Evolutionary conservation across 2,113 vertebrate species (phyloP).

Genomic region (Peromyscus maniculatus): DNA sequence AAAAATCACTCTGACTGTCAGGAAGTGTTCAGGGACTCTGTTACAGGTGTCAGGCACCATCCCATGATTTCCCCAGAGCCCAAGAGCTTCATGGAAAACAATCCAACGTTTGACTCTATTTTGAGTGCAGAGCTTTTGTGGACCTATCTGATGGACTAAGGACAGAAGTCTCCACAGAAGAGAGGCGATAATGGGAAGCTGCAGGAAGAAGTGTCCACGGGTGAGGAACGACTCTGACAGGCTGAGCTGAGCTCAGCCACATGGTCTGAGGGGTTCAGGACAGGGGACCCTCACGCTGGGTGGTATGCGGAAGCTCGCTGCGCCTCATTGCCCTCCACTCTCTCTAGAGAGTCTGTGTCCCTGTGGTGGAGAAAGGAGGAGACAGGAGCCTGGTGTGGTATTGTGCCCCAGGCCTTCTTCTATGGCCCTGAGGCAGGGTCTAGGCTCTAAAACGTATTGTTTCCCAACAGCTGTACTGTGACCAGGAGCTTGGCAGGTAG

Average conservation of each 20-base stretch:
- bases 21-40: not conserved
- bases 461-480: not conserved
- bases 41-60: conserved; percentile 58
- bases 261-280: not conserved
- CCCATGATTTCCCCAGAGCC: conserved; percentile 63
- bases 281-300: not conserved
- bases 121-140: conserved; percentile 48
- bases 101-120: not conserved
- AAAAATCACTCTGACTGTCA: conserved; percentile 58
- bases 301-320: not conserved
- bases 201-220: not conserved
- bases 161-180: not conserved
- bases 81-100: conserved; percentile 28
- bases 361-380: not conserved
- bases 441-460: not conserved
- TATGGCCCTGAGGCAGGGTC: not conserved
- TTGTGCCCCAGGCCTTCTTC: accelerated
- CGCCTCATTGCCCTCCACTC: not conserved
- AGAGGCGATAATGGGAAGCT: not conserved
- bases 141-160: conserved; percentile 1
- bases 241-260: not conserved
- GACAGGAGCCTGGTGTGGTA: not conserved
- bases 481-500: not conserved
- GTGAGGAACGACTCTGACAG: not conserved
- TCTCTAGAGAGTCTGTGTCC: not conserved